Evolutionary conservation across 2,113 vertebrate species (phyloP).

Genomic region (Daubentonia madagascariensis): DNA sequence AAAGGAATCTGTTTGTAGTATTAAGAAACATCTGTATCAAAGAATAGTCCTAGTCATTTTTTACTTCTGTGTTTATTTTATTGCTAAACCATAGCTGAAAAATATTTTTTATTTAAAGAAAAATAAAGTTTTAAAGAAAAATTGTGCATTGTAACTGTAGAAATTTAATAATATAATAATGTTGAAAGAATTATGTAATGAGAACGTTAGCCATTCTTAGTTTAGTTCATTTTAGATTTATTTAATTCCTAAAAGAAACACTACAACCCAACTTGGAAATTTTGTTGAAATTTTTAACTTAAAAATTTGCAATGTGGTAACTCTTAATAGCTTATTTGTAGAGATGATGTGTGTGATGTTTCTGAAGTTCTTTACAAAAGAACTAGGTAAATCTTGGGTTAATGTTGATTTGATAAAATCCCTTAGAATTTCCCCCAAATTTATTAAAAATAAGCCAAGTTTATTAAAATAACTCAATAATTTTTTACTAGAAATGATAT

Average conservation of each 20-base stretch:
- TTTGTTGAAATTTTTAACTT: conserved; percentile 7
- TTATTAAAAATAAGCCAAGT: conserved; percentile 20
- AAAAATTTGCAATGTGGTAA: not conserved
- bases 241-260: not conserved
- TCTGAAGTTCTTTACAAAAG: not conserved
- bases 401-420: not conserved
- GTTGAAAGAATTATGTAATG: not conserved
- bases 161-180: conserved; percentile 35
- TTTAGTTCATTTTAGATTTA: conserved; percentile 27
- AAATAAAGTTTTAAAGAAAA: conserved; percentile 2
- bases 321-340: not conserved
- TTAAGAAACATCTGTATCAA: not conserved
- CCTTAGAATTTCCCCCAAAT: not conserved
- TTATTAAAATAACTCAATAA: not conserved
- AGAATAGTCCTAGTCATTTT: not conserved
- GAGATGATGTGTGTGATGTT: not conserved
- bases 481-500: not conserved
- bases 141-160: not conserved
- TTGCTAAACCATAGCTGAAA: not conserved
- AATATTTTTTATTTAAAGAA: not conserved
- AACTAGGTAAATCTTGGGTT: not conserved
- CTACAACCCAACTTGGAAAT: not conserved
- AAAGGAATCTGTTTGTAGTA: not conserved
- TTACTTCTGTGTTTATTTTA: not conserved
- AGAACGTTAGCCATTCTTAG: conserved; percentile 15